Evolutionary conservation across 1,140 invertebrate species (phyloP).

Genomic region (Monomorium pharaonis): DNA sequence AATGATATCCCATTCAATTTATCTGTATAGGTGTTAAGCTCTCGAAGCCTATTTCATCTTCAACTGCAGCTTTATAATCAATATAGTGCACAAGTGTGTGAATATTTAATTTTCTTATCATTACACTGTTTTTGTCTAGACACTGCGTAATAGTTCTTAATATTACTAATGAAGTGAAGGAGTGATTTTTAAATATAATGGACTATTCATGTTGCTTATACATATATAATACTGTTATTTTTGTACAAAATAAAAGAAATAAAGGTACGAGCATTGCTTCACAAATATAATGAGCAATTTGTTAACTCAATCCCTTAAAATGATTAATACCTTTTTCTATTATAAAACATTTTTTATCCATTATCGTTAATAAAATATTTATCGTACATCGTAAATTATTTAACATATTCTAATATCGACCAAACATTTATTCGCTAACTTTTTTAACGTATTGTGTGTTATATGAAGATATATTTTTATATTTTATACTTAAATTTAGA

Average conservation of each 20-base stretch:
- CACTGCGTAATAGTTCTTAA: not conserved
- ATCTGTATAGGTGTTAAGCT: not conserved
- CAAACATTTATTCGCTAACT: not conserved
- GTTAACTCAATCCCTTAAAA: conserved; percentile 24
- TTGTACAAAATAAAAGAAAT: conserved; percentile 32
- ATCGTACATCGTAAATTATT: not conserved
- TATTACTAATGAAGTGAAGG: not conserved
- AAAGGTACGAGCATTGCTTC: conserved; percentile 6
- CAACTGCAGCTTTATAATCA: not conserved
- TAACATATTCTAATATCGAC: not conserved
- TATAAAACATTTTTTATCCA: not conserved
- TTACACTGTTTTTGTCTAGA: not conserved
- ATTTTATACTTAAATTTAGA: not conserved
- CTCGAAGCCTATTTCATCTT: not conserved
- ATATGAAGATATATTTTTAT: not conserved
- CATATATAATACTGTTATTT: not conserved
- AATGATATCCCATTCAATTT: not conserved
- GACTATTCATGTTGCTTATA: not conserved
- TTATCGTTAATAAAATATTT: not conserved
- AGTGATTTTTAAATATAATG: not conserved
- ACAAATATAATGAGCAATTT: not conserved
- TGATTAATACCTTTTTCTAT: conserved; percentile 4
- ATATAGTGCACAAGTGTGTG: not conserved
- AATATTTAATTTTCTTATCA: conserved; percentile 1
- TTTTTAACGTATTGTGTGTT: not conserved